A percentile compares a stretch with the other conserved stretches of the same genome.
phyloP scores from a whole-genome alignment of 2,797 vertebrate genomes.

The Valencia hispanica region DNA sequence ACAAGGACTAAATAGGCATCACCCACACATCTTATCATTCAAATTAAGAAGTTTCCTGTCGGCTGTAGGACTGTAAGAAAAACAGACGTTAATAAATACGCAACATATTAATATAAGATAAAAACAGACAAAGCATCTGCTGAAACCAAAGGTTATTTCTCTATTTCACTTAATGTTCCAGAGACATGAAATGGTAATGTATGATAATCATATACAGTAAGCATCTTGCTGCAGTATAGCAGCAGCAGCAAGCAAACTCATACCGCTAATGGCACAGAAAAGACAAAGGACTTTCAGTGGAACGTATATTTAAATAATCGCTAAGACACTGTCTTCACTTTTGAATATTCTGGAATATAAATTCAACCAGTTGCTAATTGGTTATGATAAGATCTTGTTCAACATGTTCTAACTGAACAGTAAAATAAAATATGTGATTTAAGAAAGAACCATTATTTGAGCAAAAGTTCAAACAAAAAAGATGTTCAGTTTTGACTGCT shows the following conservation, averaged over 20 bases:
- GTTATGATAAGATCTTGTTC: slow-evolving; percentile 4
- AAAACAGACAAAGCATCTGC: slow-evolving; percentile 38
- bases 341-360: slow-evolving; percentile 1
- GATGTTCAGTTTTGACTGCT: slow-evolving; percentile 18
- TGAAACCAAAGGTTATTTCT: slow-evolving; percentile 37
- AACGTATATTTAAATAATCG: slow-evolving; percentile 21
- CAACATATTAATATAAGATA: slow-evolving; percentile 38
- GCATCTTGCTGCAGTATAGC: slow-evolving; percentile 50
- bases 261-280: slow-evolving; percentile 22
- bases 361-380: slow-evolving; percentile 16
- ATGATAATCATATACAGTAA: slow-evolving; percentile 60
- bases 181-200: slow-evolving; percentile 55
- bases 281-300: slow-evolving; percentile 2
- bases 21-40: slow-evolving; percentile 32
- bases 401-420: slow-evolving; percentile 37
- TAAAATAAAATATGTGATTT: slow-evolving; percentile 32
- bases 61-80: slow-evolving; percentile 4
- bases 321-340: slow-evolving; percentile 20
- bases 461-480: slow-evolving; percentile 27
- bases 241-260: slow-evolving; percentile 33
- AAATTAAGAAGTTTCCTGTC: slow-evolving; percentile 21
- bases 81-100: slow-evolving; percentile 30
- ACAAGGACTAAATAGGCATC: slow-evolving; percentile 35
- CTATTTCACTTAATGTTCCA: slow-evolving; percentile 31
- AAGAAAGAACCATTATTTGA: slow-evolving; percentile 35